Percentiles rank a stretch among this genome's conserved stretches.
These are phyloP conservation scores for Chitala chitala DNA, from an alignment of 2,113 vertebrate species.

Conservation along the genomic window DNA sequence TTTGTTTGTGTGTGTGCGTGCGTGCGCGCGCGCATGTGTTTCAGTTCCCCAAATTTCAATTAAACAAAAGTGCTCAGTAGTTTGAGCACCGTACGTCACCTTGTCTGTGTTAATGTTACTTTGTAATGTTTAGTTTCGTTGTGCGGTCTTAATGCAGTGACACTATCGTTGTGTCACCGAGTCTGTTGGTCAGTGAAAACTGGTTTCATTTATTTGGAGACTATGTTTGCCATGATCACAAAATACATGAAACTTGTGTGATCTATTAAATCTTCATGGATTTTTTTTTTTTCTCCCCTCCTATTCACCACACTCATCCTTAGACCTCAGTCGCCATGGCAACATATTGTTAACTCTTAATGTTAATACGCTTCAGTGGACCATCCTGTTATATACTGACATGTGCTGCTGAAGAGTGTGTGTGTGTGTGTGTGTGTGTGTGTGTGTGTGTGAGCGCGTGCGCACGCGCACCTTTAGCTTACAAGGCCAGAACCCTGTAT, in stretches of 20 bases:
- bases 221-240: background rate
- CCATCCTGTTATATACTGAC: slow-evolving; percentile 25
- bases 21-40: too few species aligned
- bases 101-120: background rate
- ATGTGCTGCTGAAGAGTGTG: background rate
- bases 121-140: background rate
- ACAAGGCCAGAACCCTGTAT: background rate
- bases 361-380: slow-evolving; percentile 28
- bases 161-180: background rate
- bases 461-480: background rate
- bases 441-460: slow-evolving; percentile 19
- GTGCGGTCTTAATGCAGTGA: slow-evolving; percentile 7
- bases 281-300: background rate
- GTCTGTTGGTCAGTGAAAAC: background rate
- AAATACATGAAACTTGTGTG: background rate
- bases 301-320: slow-evolving; percentile 20
- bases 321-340: slow-evolving; percentile 53
- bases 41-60: too few species aligned
- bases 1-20: too few species aligned
- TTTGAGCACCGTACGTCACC: too few species aligned
- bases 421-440: slow-evolving; percentile 19
- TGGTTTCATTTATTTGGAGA: background rate
- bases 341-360: slow-evolving; percentile 58
- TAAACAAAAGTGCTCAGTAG: too few species aligned
- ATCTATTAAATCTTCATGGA: slow-evolving; percentile 27